Conservation (phyloP, 1,140 invertebrate genomes). For the Caerostris extrusa region DNA sequence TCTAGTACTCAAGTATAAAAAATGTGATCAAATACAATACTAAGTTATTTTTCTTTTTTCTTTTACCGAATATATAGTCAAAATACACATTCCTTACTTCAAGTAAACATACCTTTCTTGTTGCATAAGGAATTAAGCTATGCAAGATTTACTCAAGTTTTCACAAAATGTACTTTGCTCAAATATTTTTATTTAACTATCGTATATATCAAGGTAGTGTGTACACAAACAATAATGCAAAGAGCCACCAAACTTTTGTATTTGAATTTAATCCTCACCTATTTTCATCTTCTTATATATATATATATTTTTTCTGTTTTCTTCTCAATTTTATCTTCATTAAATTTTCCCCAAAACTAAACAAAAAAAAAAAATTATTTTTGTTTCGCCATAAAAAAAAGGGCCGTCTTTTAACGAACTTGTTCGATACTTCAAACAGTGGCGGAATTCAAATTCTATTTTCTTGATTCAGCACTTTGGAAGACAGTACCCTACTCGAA, state of each 20-base stretch:
- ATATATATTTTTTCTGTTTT: neutral
- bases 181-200: slow-evolving; percentile 4
- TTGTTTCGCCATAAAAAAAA: neutral
- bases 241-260: neutral
- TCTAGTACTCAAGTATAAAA: too few species aligned
- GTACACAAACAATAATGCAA: neutral
- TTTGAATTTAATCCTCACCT: slow-evolving; percentile 14
- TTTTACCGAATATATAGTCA: too few species aligned
- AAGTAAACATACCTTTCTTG: too few species aligned
- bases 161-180: neutral
- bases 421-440: neutral
- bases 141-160: neutral
- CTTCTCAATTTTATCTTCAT: slow-evolving; percentile 11
- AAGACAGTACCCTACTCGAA: neutral
- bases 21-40: too few species aligned
- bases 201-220: neutral
- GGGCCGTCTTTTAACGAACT: slow-evolving; percentile 1
- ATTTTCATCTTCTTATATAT: neutral
- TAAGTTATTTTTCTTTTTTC: too few species aligned
- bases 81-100: too few species aligned
- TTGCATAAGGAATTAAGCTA: neutral
- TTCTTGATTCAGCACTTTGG: neutral
- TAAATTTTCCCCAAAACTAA: neutral
- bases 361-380: neutral
- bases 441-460: neutral